Percentiles rank a stretch among this genome's conserved stretches.
These are phyloP conservation scores for Nymphalis c-album DNA, from an alignment of 2,888 invertebrate species.

Conservation along the genomic window DNA sequence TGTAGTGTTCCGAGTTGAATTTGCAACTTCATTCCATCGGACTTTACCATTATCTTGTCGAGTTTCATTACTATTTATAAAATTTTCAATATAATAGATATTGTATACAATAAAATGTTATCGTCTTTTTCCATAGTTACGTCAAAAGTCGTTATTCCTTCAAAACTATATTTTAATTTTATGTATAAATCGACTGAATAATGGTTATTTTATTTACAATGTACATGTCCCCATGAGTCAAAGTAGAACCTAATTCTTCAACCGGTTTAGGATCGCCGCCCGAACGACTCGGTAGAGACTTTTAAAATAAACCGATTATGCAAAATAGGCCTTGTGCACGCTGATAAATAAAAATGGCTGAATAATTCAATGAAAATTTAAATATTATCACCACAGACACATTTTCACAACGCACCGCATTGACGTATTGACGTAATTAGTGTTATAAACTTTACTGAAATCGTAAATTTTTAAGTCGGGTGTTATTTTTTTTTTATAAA, in stretches of 20 bases:
- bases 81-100: too few species aligned
- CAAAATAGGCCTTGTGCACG: conserved; percentile 55
- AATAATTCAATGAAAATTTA: conserved; percentile 42
- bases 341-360: conserved; percentile 48
- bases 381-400: conserved; percentile 38
- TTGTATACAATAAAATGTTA: too few species aligned
- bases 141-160: too few species aligned
- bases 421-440: background rate
- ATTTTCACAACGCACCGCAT: background rate
- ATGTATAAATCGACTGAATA: too few species aligned
- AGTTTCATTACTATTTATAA: too few species aligned
- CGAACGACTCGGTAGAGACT: conserved; percentile 50
- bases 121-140: too few species aligned
- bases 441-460: background rate
- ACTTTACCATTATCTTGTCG: background rate
- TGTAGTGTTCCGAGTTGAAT: conserved; percentile 5
- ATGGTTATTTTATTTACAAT: conserved; percentile 26
- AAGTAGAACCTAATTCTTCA: conserved; percentile 45
- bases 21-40: background rate
- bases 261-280: conserved; percentile 52
- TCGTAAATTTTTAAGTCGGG: background rate
- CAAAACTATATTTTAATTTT: too few species aligned
- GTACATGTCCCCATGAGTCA: conserved; percentile 24
- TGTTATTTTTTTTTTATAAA: background rate
- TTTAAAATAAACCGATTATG: conserved; percentile 67